Base-by-base conservation (phyloP, 2,113 vertebrate species). In the Vulpes ferrilata region DNA sequence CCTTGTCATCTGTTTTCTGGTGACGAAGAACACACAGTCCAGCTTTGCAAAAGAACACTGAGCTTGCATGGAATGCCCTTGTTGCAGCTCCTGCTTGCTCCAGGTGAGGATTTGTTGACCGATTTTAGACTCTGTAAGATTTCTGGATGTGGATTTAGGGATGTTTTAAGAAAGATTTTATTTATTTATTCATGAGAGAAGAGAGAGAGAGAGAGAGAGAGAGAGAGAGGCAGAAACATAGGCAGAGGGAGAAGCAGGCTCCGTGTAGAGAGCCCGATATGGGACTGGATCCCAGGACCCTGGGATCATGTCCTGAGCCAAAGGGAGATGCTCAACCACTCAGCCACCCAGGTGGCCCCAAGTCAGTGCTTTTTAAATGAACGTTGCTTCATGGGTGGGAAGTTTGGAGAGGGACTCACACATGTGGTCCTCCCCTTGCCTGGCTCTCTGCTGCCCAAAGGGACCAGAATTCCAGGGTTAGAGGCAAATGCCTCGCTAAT, bases 1-100 rank as follows among this genome's bases (percentile, higher is more conserved):
- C 71, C 82, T 91, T 0, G 20, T 95, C 73, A 59, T 48, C 78
- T 93, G 51, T 82, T 78, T 94, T 35, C 82, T 53, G 92, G 87
- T 11, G 88, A 71, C 71, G 74, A 87, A 86, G 87, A 64, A 79
- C 60, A 59, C 0, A 0, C 51, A 38, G 83, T 80, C 86, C 87
- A 69, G 60, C 64, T 93, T 64, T 65, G 11, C 43, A 80, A 53
- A 78, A 86, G 93, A 92, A 64, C 53, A 62, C 30, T 0, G 5
- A 59, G 11, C 78, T 92, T 80, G 16, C 2, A 5, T 4, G 59
- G 35, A 69, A 65, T 30, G 62, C 35, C 76, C 57, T 96, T 86
- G 11, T 48, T 92, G 93, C 23, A 25, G 55, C 59, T 55, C 86
- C 30, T 4, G 2, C 64, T 83, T 87, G 85, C 53, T 93, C 9